Evolutionary conservation across 2,888 invertebrate species (phyloP).

Genomic region (Rhyacophila evoluta): DNA sequence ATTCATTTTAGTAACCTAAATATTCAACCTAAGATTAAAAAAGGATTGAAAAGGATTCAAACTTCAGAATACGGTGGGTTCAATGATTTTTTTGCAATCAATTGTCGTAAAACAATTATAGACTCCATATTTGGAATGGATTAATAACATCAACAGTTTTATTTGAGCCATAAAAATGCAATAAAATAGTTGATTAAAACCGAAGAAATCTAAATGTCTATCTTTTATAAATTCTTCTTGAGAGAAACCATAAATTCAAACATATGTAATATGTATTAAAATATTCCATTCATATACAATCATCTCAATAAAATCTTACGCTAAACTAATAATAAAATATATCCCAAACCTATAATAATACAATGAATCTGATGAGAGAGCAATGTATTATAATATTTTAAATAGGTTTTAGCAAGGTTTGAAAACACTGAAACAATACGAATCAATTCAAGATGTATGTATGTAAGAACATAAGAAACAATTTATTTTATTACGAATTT

Average conservation of each 20-base stretch:
- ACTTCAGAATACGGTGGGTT: too few relatives aligned
- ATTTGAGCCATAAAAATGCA: too few relatives aligned
- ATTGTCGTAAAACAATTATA: too few relatives aligned
- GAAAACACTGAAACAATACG: not conserved
- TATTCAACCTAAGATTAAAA: too few relatives aligned
- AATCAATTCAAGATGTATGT: slow-evolving; percentile 26
- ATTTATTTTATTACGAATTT: not conserved
- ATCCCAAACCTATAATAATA: not conserved
- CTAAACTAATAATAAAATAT: slow-evolving; percentile 18
- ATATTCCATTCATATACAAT: not conserved
- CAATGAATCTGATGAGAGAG: slow-evolving; percentile 6
- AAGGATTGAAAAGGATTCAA: too few relatives aligned
- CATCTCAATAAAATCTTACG: not conserved
- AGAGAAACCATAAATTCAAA: not conserved
- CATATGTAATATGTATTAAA: not conserved
- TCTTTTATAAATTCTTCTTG: not conserved
- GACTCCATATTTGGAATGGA: too few relatives aligned
- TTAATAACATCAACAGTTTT: too few relatives aligned
- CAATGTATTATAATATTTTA: not conserved
- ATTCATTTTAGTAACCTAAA: too few relatives aligned
- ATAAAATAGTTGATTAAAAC: too few relatives aligned
- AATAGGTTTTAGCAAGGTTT: slow-evolving; percentile 1
- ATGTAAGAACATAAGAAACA: not conserved
- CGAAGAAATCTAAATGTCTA: too few relatives aligned
- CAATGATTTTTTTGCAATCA: too few relatives aligned